Base-by-base conservation (phyloP, 2,797 vertebrate species). In the Streptopelia turtur region DNA sequence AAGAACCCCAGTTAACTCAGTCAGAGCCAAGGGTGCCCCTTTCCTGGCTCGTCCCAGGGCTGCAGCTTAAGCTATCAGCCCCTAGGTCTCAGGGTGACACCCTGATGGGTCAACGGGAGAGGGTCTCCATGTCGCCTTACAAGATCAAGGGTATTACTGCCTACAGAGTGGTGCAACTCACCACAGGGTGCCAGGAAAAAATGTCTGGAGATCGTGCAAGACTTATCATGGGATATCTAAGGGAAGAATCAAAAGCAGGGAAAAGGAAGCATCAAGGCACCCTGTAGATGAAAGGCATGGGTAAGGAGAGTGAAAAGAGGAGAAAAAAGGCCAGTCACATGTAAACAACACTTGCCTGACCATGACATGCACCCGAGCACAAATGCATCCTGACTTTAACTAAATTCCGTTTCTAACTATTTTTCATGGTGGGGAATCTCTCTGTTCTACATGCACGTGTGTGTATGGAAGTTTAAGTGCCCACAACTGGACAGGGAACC, bases 391-490 rank as follows among this genome's bases (percentile, higher is more conserved):
- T 21, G 4, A 16, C 11, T 43, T 64, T 64, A 16, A 83, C 22
- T 64, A 66, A 59, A 59, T 30, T 76, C 13, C 4, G 41, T 39
- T 63, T 70, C n/a, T 49, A 82, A 84, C 25, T 25, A 7, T 4
- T 75, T 57, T 64, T 61, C 22, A 11, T 13, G 28, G 53, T 41
- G 10, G 4, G 6, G 18, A 8, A 8, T 30, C 1, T 70, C 18
- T 59, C 20, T n/a, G 6, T 21, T 77, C 61, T 84, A 45, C 14
- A 41, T 1, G 2, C 27, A n/a, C 0, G 0, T 9, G 4, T 45
- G 5, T 5, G 2, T 22, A 47, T 5, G 23, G 45, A 87, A 72
- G 52, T 37, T 11, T 24, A 68, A 53, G 22, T 10, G 45, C 7
- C 33, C 55, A 56, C 7, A 71, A 10, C 27, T 23, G 17, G 11